phyloP scores from a whole-genome alignment of 2,888 invertebrate genomes.

The Neria commutata region DNA sequence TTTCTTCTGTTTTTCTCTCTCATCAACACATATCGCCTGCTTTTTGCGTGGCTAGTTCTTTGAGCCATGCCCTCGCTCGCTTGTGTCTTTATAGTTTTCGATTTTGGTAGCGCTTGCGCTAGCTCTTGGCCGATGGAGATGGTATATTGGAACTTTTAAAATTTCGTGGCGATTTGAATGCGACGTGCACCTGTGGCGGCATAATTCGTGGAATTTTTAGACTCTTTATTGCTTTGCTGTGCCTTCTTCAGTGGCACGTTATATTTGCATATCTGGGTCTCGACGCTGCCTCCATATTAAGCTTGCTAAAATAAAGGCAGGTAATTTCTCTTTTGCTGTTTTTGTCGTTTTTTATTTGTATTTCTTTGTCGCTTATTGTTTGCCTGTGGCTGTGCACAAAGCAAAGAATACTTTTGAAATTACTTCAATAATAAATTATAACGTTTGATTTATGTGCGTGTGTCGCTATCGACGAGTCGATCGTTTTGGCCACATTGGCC shows the following conservation, averaged over 20 bases:
- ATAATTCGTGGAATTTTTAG: slow-evolving; percentile 33
- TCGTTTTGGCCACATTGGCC: too few species aligned
- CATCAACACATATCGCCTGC: too few species aligned
- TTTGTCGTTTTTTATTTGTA: slow-evolving; percentile 6
- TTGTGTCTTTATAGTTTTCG: too few species aligned
- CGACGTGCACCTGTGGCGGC: slow-evolving; percentile 34
- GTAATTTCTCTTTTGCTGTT: slow-evolving; percentile 34
- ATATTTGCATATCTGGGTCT: slow-evolving; percentile 60
- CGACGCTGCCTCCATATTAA: slow-evolving; percentile 44
- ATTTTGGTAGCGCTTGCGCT: not conserved
- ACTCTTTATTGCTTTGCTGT: slow-evolving; percentile 23
- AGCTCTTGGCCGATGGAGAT: not conserved
- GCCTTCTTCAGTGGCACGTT: slow-evolving; percentile 30
- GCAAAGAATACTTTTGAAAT: not conserved
- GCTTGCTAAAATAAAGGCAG: slow-evolving; percentile 32
- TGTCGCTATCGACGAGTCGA: not conserved
- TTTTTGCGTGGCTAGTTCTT: too few species aligned
- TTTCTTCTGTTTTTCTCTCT: too few species aligned
- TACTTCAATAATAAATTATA: not conserved
- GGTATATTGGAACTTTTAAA: not conserved
- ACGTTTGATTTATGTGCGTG: slow-evolving; percentile 2
- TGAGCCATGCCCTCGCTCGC: too few species aligned
- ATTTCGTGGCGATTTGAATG: slow-evolving; percentile 26
- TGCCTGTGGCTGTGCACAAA: not conserved
- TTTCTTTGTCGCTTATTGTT: not conserved